Evolutionary conservation across 2,888 invertebrate genomes (phyloP), one percentile per base, ranked within the genome.

Genomic region (Tupiocoris notatus): DNA sequence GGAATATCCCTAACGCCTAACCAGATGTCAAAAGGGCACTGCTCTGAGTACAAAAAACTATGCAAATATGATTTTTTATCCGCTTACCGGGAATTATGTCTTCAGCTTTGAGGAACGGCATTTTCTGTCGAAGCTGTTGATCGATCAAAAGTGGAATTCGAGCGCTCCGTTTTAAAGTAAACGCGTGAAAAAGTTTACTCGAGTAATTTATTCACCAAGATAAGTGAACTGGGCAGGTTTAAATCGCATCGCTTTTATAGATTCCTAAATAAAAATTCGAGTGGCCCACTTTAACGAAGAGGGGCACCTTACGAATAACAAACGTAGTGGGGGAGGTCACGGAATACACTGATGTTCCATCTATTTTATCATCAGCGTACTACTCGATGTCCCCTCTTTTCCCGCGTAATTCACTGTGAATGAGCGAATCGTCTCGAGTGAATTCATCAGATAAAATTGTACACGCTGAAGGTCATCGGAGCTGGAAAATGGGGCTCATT

Each of bases 21-120:
- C n/a, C n/a, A n/a, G n/a, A n/a, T n/a, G n/a, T n/a, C n/a, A n/a
- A n/a, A n/a, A n/a, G n/a, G n/a, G n/a, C n/a, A n/a, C n/a, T n/a
- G n/a, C n/a, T n/a, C n/a, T n/a, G n/a, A n/a, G n/a, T n/a, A n/a
- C n/a, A n/a, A n/a, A n/a, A n/a, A n/a, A n/a, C n/a, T n/a, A n/a
- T n/a, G n/a, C n/a, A n/a, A n/a, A n/a, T n/a, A n/a, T n/a, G n/a
- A n/a, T n/a, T n/a, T n/a, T n/a, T n/a, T n/a, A n/a, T n/a, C n/a
- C 6, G n/a, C 70, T 59, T 23, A 70, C 70, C 70, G 17, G 70
- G 61, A 17, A 70, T 61, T 20, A 70, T 59, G 61, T 70, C 70
- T 70, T 70, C 70, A 7, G 59, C 25, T 70, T 70, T 70, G 17
- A 70, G 23, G 70, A 70, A 70, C 20, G 70, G 70, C 70, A 70